A percentile compares a stretch with the other conserved stretches of the same genome.
These are phyloP conservation scores for Mastomys coucha DNA, from an alignment of 2,113 vertebrate species.

Conservation along the genomic window DNA sequence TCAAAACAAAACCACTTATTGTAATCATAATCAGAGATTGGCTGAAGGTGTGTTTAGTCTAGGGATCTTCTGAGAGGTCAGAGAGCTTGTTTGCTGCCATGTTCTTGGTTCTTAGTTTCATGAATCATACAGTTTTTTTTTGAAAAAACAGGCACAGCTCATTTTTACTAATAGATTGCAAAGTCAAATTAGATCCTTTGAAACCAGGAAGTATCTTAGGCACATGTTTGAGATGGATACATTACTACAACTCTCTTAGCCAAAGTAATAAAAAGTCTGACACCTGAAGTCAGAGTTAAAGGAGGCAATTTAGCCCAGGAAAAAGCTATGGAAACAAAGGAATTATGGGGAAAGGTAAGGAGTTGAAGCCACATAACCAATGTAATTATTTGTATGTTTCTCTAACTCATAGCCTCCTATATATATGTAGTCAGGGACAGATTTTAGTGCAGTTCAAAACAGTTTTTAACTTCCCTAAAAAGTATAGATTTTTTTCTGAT, in stretches of 20 bases:
- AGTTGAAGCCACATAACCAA: not conserved
- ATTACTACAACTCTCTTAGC: not conserved
- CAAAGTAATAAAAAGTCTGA: not conserved
- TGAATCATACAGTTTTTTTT: not conserved
- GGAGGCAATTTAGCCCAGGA: not conserved
- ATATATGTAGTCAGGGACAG: not conserved
- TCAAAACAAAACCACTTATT: not conserved
- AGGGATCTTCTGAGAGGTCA: not conserved
- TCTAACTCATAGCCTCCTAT: no score
- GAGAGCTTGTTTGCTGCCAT: not conserved
- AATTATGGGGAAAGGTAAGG: not conserved
- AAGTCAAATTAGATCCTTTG: not conserved
- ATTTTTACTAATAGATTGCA: not conserved
- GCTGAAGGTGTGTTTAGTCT: not conserved
- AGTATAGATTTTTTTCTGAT: not conserved
- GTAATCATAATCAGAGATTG: not conserved
- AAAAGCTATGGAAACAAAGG: not conserved
- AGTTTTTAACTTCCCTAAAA: not conserved
- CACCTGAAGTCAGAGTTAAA: accelerated
- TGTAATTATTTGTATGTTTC: not conserved
- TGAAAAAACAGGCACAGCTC: not conserved
- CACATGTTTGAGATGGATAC: not conserved
- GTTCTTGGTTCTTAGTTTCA: not conserved
- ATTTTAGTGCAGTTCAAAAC: not conserved
- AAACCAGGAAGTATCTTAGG: not conserved